Evolutionary conservation across 2,113 vertebrate genomes (phyloP).

Genomic region (Labrus mixtus): DNA sequence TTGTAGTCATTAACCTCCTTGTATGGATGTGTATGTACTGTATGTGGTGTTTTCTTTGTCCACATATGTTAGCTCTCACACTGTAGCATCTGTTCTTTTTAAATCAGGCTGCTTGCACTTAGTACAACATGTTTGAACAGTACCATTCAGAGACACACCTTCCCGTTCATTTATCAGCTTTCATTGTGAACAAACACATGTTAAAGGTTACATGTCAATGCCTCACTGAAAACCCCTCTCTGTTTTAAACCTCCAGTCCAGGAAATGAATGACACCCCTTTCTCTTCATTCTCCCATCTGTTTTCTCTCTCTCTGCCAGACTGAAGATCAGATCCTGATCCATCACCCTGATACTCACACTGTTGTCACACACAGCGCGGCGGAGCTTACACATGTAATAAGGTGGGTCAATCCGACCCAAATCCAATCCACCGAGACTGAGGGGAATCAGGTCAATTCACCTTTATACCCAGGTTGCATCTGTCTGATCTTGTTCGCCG

Average conservation of each 20-base stretch:
- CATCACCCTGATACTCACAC: slow-evolving; percentile 32
- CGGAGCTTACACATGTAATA: slow-evolving; percentile 32
- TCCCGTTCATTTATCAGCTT: slow-evolving; percentile 12
- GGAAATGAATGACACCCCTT: slow-evolving; percentile 1
- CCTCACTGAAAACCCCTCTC: background rate
- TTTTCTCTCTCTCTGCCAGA: background rate
- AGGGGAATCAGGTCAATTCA: slow-evolving; percentile 27
- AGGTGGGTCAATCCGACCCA: slow-evolving; percentile 48
- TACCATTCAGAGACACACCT: slow-evolving; percentile 11
- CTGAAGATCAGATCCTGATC: slow-evolving; percentile 28
- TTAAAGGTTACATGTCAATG: background rate
- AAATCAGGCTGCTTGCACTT: background rate
- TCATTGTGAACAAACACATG: background rate
- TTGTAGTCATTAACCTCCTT: too few species aligned
- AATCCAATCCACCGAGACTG: background rate
- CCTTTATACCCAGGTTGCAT: slow-evolving; percentile 7
- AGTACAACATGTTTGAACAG: slow-evolving; percentile 15
- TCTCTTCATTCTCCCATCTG: background rate
- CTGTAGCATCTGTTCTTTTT: background rate
- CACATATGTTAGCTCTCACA: background rate
- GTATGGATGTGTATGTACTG: too few species aligned
- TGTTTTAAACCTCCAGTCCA: background rate
- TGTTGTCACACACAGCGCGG: slow-evolving; percentile 7
- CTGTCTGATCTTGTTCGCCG: slow-evolving; percentile 17
- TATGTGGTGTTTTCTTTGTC: background rate